phyloP scores from a whole-genome alignment of 2,113 vertebrate species.

The Onychorhynchus coronatus region DNA sequence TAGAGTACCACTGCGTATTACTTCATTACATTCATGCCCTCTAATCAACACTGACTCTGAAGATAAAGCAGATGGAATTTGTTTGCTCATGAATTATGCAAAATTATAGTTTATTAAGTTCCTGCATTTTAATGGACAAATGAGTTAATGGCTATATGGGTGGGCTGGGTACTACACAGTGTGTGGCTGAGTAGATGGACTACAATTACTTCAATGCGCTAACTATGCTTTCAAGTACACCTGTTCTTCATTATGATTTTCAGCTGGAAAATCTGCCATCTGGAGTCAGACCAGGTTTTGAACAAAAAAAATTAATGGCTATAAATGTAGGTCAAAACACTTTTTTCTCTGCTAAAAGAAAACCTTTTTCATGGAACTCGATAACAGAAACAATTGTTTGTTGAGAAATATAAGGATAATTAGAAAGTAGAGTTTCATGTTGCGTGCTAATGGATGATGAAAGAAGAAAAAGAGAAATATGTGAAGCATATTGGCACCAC shows the following conservation, averaged over 20 bases:
- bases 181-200: neutral
- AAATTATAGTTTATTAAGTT: slow-evolving; percentile 50
- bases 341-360: neutral
- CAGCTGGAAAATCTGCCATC: slow-evolving; percentile 36
- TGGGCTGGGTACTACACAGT: neutral
- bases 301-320: neutral
- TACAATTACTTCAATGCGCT: neutral
- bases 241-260: slow-evolving; percentile 37
- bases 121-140: neutral
- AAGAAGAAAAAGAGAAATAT: neutral
- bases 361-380: neutral
- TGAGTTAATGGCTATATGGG: neutral
- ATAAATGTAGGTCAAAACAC: neutral
- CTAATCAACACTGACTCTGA: slow-evolving; percentile 14
- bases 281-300: neutral
- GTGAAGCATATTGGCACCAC: neutral
- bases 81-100: slow-evolving; percentile 49
- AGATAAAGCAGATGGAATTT: slow-evolving; percentile 47
- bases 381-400: neutral
- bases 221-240: neutral
- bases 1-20: neutral
- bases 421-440: neutral
- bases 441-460: neutral
- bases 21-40: neutral
- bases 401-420: neutral